Percentiles rank a stretch among this genome's conserved stretches.
phyloP scores from a whole-genome alignment of 2,888 invertebrate species.

The Troides helena region DNA sequence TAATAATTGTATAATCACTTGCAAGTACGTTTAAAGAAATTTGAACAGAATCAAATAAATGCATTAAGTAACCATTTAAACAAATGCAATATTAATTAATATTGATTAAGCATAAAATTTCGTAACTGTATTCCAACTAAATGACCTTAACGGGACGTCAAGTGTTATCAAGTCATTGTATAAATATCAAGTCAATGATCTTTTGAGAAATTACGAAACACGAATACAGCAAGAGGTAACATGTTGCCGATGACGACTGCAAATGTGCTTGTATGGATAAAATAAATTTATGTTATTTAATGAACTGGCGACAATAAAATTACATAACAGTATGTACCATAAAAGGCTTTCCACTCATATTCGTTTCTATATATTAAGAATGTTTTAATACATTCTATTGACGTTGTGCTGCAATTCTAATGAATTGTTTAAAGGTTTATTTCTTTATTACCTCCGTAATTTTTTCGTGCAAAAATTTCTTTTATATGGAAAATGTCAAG shows the following conservation, averaged over 20 bases:
- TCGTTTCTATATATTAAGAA: not conserved
- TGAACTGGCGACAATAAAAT: not conserved
- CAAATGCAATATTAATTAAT: constrained; percentile 2
- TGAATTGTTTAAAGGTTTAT: not conserved
- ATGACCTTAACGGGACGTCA: not conserved
- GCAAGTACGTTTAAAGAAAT: not conserved
- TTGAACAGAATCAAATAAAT: not conserved
- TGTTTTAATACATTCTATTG: not conserved
- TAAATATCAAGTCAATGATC: constrained; percentile 3
- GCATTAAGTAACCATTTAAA: not conserved
- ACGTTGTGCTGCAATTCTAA: not conserved
- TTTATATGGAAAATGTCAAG: too few relatives aligned
- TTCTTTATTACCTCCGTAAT: too few relatives aligned
- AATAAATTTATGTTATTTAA: not conserved
- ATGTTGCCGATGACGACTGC: not conserved
- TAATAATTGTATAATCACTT: not conserved
- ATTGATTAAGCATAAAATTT: constrained; percentile 6
- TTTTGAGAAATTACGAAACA: constrained; percentile 1
- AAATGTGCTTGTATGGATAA: not conserved
- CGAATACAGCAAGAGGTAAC: not conserved
- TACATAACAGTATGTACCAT: too few relatives aligned
- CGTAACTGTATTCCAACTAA: not conserved
- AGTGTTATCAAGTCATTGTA: not conserved
- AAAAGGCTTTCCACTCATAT: too few relatives aligned
- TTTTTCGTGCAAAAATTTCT: too few relatives aligned